Evolutionary conservation across 2,113 vertebrate genomes (phyloP), one percentile per base, ranked within the genome.

Genomic region (Lonchura striata): DNA sequence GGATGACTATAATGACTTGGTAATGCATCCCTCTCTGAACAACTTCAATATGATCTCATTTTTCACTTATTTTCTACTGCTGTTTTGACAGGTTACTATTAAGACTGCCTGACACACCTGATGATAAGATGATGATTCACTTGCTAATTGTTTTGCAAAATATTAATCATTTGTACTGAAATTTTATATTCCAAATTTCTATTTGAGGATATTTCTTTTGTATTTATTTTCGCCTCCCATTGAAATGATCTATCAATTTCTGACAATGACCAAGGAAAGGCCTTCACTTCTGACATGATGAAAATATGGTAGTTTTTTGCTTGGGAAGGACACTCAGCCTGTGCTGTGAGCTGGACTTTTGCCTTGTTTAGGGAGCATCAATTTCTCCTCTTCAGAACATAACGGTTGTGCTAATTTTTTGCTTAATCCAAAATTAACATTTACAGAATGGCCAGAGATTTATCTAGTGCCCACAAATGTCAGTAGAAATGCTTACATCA

Each of bases 111-210:
- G 80, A 95, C 54, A 86, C 33, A 77, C 77, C 86, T 92, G 72
- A 86, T 65, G 41, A 61, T 65, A 80, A 69, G 71, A 46, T 10
- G 30, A 80, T 91, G 91, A 96, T n/a, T 96, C 91, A 95, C 59
- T 78, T 89, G 89, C 42, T 92, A 90, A 90, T 88, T 94, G 74
- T 86, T 95, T 95, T 91, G 23, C 42, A 8, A 81, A 84, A 91
- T 95, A 94, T 83, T 95, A 94, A 94, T 92, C 33, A 74, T 59
- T 94, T 83, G 31, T 50, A 65, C 76, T 69, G 54, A 74, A 49
- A 42, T 92, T 90, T 83, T 65, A 21, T 57, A 78, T 81, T 91
- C 56, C 14, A 2, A 1, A 42, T 22, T 6, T 70, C 46, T 65
- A 37, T 88, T 72, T 57, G 31, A 74, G 27, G 21, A 63, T 9